Evolutionary conservation across 53 echinoderm and acorn worm genomes (phyloP), one percentile per base, ranked within the genome.

Genomic region (Zoroaster sp.): DNA sequence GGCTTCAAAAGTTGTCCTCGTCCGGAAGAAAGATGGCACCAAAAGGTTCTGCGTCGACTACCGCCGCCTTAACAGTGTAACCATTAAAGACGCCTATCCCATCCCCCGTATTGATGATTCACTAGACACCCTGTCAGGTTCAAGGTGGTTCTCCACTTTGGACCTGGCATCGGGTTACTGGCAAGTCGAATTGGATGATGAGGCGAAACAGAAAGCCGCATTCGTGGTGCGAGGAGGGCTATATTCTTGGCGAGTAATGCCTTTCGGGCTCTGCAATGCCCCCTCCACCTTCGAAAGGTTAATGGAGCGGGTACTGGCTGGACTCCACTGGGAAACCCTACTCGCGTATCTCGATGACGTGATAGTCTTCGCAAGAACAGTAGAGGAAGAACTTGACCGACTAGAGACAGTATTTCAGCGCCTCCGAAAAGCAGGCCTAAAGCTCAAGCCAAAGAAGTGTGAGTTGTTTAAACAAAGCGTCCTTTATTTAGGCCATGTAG

Each of bases 401-500:
- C 88, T 93, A 5, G 53, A 39, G 63, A 67, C 40, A 18, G 94
- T 94, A 11, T 91, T 94, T 35, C 52, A 83, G 35, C 69, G 69
- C 34, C 76, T 94, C 0, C 51, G 69, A 21, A 55, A n/a, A 17
- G 88, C 91, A 55, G 77, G 71, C 10, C 47, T 94, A 13, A 94
- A 94, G 40, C 40, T 94, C 3, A 88, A 83, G 35, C 94, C 94
- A 5, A 52, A 69, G 71, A 93, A 93, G 55, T 90, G 90, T 36
- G 63, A 78, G 36, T 35, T 90, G 53, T 89, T 85, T 35, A 83
- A 59, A 37, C 63, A 54, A 3, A 69, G 67, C 4, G 89, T 93
- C 1, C 66, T 47, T 21, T 93, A 82, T 53, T 70, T 93, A 15
- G 93, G 93, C 5, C 93, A 93, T 31, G 73, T 93, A 21, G 93